Evolutionary conservation across 2,113 vertebrate genomes (phyloP).

Genomic region (Microcebus tavaratra): DNA sequence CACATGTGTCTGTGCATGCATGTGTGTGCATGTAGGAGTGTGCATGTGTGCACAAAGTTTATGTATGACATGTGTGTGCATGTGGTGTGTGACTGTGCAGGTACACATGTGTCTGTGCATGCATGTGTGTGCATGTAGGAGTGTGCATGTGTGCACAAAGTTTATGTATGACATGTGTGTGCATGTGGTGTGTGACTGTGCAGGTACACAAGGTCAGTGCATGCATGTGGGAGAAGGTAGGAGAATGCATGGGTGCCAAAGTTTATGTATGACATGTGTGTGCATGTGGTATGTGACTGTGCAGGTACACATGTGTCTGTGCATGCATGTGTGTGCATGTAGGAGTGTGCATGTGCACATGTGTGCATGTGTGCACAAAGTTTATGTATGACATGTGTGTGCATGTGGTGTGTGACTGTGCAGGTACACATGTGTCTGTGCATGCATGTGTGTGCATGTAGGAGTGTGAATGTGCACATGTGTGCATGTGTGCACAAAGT

Average conservation of each 20-base stretch:
- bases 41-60: too few species aligned
- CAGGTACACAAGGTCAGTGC: not conserved
- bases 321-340: too few species aligned
- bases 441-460: not conserved
- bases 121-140: not conserved
- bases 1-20: not conserved
- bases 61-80: too few species aligned
- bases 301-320: too few species aligned
- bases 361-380: too few species aligned
- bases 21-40: not conserved
- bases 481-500: not conserved
- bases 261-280: too few species aligned
- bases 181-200: not conserved
- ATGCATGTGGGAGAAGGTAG: too few species aligned
- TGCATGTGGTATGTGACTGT: too few species aligned
- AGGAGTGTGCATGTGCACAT: too few species aligned
- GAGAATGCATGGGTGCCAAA: not conserved
- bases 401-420: not conserved
- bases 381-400: too few species aligned
- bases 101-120: not conserved
- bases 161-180: not conserved
- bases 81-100: not conserved
- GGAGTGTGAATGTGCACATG: not conserved
- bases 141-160: not conserved
- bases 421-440: rapidly evolving